These are phyloP conservation scores for Actenoides lindsayi DNA, from an alignment of 2,113 vertebrate species.

Conservation along the genomic window DNA sequence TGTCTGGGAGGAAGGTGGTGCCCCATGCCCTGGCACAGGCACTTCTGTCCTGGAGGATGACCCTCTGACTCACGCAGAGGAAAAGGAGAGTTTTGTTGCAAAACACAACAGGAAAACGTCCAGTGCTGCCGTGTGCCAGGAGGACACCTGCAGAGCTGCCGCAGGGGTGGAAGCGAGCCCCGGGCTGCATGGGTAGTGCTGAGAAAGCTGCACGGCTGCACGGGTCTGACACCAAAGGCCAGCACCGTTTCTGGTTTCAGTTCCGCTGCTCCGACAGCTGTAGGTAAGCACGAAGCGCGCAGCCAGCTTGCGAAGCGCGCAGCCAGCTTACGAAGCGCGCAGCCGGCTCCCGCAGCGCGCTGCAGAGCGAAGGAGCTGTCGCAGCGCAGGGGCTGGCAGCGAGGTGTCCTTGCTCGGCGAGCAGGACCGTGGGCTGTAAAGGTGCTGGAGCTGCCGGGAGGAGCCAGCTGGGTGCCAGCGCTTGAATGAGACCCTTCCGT, in stretches of 20 bases:
- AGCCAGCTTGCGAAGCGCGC: not conserved
- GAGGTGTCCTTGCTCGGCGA: not conserved
- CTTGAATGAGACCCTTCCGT: not conserved
- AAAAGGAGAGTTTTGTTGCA: slow-evolving; percentile 1
- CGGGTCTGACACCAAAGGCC: not conserved
- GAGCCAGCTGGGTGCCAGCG: not conserved
- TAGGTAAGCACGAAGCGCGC: not conserved
- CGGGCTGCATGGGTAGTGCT: slow-evolving; percentile 6
- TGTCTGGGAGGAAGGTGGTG: not conserved
- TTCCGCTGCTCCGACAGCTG: slow-evolving; percentile 31
- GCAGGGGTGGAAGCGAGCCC: slow-evolving; percentile 55
- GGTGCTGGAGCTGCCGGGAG: not conserved
- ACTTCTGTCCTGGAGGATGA: not conserved
- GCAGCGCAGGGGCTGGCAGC: not conserved
- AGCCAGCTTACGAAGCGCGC: not conserved
- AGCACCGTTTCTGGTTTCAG: not conserved
- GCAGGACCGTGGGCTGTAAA: not conserved
- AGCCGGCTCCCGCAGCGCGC: not conserved
- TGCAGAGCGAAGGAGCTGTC: not conserved
- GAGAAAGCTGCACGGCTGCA: not conserved
- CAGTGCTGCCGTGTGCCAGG: not conserved
- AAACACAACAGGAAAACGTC: slow-evolving; percentile 36
- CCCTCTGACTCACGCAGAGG: not conserved
- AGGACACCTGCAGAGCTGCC: slow-evolving; percentile 64
- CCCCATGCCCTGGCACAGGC: not conserved